phyloP scores from a whole-genome alignment of 2,888 invertebrate genomes.

The Gortyna flavago region DNA sequence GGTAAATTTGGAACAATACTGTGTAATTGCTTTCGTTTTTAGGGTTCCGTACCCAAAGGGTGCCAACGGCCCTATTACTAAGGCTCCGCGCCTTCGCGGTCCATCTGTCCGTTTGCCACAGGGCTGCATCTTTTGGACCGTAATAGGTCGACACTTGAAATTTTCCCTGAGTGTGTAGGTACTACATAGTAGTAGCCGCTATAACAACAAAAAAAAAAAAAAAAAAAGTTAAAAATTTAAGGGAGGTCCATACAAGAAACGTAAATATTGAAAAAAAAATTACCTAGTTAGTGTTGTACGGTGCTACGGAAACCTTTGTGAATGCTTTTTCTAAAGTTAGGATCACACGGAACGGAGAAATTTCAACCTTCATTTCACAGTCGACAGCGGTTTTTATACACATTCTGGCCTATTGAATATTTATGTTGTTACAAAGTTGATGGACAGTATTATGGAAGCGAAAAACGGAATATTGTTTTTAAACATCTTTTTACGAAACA shows the following conservation, averaged over 20 bases:
- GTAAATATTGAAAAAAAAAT: neutral
- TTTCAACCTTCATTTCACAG: conserved; percentile 23
- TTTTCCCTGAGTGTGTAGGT: neutral
- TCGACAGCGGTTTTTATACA: conserved; percentile 6
- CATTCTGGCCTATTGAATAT: conserved; percentile 27
- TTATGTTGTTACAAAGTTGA: conserved; percentile 12
- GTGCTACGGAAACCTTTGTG: neutral
- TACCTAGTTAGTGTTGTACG: no score
- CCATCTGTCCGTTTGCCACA: neutral
- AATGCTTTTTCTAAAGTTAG: neutral
- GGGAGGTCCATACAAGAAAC: neutral
- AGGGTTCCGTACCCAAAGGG: neutral
- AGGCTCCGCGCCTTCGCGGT: neutral
- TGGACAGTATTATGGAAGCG: neutral
- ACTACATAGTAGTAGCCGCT: neutral
- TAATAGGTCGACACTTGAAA: neutral
- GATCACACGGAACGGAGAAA: conserved; percentile 11
- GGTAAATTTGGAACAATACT: conserved; percentile 16
- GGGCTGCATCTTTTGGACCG: neutral
- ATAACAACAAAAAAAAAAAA: neutral
- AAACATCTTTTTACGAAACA: neutral
- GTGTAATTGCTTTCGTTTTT: neutral
- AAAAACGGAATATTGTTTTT: conserved; percentile 1
- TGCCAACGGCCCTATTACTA: neutral
- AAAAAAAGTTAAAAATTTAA: no score